Percentiles rank a stretch among this genome's conserved stretches.
Conservation (phyloP, 2,888 invertebrate species). For the Lycia hirtaria region DNA sequence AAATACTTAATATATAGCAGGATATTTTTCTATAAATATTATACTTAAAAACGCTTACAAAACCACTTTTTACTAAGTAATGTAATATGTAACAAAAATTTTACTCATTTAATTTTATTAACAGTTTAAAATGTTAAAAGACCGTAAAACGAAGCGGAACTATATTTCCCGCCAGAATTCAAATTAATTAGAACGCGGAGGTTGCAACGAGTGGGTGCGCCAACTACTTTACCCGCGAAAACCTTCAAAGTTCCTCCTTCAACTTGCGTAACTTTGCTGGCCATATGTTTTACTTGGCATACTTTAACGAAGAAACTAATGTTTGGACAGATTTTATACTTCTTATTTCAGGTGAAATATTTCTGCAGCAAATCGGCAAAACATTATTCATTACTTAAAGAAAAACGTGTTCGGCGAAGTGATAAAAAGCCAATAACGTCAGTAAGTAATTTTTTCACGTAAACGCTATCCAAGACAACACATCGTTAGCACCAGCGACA, state of each 20-base stretch:
- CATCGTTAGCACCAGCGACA: conserved; percentile 31
- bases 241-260: conserved; percentile 26
- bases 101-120: too few species aligned
- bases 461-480: conserved; percentile 32
- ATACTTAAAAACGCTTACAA: too few species aligned
- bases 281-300: conserved; percentile 14
- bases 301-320: neutral
- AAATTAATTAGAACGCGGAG: conserved; percentile 47
- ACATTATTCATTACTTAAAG: conserved; percentile 6
- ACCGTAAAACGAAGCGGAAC: conserved; percentile 62
- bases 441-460: conserved; percentile 30
- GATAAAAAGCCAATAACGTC: conserved; percentile 29
- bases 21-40: too few species aligned
- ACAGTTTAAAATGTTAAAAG: too few species aligned
- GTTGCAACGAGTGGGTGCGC: conserved; percentile 54
- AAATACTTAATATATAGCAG: too few species aligned
- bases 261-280: conserved; percentile 31
- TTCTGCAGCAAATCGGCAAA: neutral
- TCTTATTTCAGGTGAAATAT: neutral
- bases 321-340: neutral
- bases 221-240: conserved; percentile 28
- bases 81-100: too few species aligned
- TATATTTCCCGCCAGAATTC: conserved; percentile 53
- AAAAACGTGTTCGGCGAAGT: conserved; percentile 16
- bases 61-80: too few species aligned